Evolutionary conservation across 2,888 invertebrate genomes (phyloP).

Genomic region (Drosophila ezoana): DNA sequence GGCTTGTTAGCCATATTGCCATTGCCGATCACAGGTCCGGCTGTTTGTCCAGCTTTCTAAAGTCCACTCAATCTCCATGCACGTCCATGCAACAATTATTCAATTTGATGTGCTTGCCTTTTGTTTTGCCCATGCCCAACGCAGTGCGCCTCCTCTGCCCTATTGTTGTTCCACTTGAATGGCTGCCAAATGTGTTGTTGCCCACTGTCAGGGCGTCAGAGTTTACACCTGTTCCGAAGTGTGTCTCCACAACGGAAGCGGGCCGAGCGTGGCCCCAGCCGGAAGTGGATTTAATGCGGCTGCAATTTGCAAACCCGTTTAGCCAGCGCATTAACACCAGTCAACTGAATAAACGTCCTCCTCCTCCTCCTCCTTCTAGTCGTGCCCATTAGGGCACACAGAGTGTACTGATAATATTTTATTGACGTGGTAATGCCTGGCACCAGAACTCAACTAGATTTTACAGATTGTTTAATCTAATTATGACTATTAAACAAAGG

Average conservation of each 20-base stretch:
- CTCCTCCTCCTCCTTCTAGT: neutral
- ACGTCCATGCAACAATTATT: conserved; percentile 74
- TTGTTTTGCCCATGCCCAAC: conserved; percentile 39
- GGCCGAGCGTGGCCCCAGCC: conserved; percentile 34
- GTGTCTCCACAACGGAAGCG: conserved; percentile 61
- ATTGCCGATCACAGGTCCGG: conserved; percentile 36
- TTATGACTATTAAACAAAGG: conserved; percentile 8
- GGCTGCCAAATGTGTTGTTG: conserved; percentile 73
- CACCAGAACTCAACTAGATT: conserved; percentile 8
- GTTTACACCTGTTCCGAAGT: conserved; percentile 66
- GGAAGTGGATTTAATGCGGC: conserved; percentile 76
- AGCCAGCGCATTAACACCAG: conserved; percentile 62
- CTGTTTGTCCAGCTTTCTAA: conserved; percentile 18
- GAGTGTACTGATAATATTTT: conserved; percentile 41
- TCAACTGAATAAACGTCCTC: conserved; percentile 1
- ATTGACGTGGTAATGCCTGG: conserved; percentile 39
- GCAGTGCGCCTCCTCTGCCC: neutral
- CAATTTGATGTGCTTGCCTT: conserved; percentile 71
- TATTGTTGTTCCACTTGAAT: conserved; percentile 73
- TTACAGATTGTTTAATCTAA: conserved; percentile 27
- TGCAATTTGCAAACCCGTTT: conserved; percentile 71
- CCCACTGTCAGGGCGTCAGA: conserved; percentile 64
- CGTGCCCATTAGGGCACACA: neutral
- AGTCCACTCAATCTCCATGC: conserved; percentile 23
- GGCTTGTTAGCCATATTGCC: conserved; percentile 61